phyloP scores from a whole-genome alignment of 1,140 invertebrate species.

The Andrena cerasifolii region DNA sequence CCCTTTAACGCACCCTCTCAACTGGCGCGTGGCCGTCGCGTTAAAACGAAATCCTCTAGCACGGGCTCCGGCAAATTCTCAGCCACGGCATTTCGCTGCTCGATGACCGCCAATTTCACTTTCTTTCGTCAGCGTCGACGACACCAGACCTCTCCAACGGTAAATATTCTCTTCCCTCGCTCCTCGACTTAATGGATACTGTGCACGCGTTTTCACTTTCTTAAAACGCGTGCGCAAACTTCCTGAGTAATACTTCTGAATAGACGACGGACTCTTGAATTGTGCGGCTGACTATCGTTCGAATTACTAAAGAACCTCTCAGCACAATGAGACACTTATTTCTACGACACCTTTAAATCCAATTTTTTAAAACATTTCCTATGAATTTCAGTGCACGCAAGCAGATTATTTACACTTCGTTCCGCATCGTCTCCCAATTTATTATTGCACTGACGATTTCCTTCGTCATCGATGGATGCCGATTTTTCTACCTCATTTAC shows the following conservation, averaged over 20 bases:
- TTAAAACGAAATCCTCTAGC: neutral
- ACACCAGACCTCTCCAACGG: neutral
- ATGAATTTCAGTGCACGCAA: too few species aligned
- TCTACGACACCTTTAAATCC: neutral
- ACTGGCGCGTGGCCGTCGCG: neutral
- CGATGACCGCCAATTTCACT: neutral
- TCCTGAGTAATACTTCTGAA: neutral
- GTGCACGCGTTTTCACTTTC: neutral
- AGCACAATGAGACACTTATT: too few species aligned
- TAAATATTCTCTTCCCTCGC: constrained; percentile 9
- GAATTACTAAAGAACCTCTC: too few species aligned
- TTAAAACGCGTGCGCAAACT: neutral
- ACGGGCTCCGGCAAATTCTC: neutral
- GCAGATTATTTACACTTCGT: neutral
- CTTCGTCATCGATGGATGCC: neutral
- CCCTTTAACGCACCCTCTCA: constrained; percentile 23
- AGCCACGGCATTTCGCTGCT: neutral
- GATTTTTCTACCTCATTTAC: too few species aligned
- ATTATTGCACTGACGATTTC: neutral
- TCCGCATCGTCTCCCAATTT: neutral
- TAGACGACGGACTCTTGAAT: neutral
- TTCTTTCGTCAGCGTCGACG: neutral
- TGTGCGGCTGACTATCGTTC: neutral
- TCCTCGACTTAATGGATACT: neutral
- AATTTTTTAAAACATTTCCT: too few species aligned